phyloP scores from a whole-genome alignment of 2,797 vertebrate species.

The Paratrypauchen microcephalus region DNA sequence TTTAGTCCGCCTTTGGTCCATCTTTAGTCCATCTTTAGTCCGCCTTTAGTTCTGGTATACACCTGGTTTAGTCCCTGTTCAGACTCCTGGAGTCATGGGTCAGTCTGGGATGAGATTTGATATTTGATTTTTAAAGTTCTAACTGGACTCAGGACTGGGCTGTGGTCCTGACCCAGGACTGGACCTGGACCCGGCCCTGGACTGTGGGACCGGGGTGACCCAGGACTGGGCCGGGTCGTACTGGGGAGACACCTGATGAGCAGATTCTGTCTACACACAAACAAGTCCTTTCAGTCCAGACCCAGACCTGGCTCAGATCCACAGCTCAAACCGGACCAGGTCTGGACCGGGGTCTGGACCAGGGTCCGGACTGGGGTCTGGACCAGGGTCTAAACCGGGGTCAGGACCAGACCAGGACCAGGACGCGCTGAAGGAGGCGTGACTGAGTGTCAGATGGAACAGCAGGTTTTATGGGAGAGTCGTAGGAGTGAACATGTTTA shows the following conservation, averaged over 20 bases:
- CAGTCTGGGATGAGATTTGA: neutral
- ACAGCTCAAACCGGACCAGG: neutral
- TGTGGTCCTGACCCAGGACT: neutral
- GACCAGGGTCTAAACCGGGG: too few species aligned
- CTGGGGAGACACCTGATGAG: neutral
- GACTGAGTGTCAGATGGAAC: neutral
- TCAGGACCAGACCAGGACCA: too few species aligned
- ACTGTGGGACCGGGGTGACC: neutral
- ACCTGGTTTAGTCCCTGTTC: neutral
- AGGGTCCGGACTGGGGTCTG: too few species aligned
- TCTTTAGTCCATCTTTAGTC: neutral
- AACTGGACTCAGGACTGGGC: neutral
- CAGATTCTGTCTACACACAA: neutral
- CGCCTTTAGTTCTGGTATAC: neutral
- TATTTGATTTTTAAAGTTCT: neutral
- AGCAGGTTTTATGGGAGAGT: neutral
- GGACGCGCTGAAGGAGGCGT: neutral
- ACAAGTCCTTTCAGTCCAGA: neutral
- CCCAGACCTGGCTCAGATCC: neutral
- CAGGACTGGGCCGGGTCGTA: neutral
- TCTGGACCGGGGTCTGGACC: too few species aligned
- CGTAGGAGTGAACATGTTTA: neutral
- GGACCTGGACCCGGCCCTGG: neutral
- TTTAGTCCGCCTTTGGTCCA: too few species aligned
- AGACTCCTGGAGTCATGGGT: too few species aligned